These are phyloP conservation scores for Solenodon paradoxus DNA, from an alignment of 2,113 vertebrate genomes.

Conservation along the genomic window DNA sequence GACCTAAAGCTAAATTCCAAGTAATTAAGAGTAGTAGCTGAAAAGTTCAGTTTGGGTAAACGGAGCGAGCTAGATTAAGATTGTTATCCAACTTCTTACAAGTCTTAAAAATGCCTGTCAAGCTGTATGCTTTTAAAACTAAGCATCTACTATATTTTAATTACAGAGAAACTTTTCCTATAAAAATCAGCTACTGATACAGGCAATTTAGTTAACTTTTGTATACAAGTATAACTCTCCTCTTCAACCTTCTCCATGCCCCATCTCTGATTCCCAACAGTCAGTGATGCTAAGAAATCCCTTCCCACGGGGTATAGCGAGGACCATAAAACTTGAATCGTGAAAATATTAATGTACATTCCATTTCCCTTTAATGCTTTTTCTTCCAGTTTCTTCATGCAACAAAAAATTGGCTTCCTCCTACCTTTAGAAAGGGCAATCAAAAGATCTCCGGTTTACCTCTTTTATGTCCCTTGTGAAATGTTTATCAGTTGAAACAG, in stretches of 20 bases:
- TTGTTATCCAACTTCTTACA: constrained; percentile 3
- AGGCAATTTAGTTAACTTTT: constrained; percentile 68
- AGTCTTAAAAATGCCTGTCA: neutral
- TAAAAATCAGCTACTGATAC: constrained; percentile 26
- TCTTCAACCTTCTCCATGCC: neutral
- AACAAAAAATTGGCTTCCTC: neutral
- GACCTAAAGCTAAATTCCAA: constrained; percentile 20
- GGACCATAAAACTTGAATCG: neutral
- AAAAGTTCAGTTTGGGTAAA: neutral
- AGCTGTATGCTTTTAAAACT: constrained; percentile 25
- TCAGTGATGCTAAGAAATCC: neutral
- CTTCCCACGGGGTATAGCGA: neutral
- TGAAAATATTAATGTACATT: neutral
- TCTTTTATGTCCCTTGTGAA: neutral
- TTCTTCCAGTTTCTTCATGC: neutral
- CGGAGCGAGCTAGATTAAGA: neutral
- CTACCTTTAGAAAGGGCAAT: constrained; percentile 30
- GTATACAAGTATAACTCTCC: neutral
- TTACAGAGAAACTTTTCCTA: constrained; percentile 44
- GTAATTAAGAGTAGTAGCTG: neutral
- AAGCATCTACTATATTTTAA: constrained; percentile 64
- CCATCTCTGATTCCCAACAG: neutral
- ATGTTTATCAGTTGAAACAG: neutral
- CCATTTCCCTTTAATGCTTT: neutral
- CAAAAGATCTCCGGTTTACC: neutral